Conservation (phyloP, 53 echinoderm and acorn worm species). For the Arbacia lixula region DNA sequence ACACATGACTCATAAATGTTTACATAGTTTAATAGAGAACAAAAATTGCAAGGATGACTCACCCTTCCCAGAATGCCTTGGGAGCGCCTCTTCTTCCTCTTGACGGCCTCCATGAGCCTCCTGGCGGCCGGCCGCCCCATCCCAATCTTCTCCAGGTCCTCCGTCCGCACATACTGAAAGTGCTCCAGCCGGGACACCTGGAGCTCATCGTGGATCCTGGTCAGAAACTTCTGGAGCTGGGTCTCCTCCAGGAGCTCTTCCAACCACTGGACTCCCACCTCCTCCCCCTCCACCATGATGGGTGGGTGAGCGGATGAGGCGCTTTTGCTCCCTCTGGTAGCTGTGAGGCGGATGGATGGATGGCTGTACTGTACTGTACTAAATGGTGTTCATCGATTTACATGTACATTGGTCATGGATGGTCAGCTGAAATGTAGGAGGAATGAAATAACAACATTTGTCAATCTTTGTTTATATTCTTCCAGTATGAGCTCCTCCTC, state of each 20-base stretch:
- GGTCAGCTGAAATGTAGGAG: too few species aligned
- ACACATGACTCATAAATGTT: too few species aligned
- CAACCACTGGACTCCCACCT: slow-evolving; percentile 80
- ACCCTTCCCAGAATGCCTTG: slow-evolving; percentile 69
- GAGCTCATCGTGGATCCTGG: slow-evolving; percentile 77
- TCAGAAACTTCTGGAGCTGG: slow-evolving; percentile 82
- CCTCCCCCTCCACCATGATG: slow-evolving; percentile 63
- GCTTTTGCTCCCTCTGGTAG: too few species aligned
- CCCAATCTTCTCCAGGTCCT: slow-evolving; percentile 92
- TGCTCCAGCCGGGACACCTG: slow-evolving; percentile 86
- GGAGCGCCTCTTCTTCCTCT: slow-evolving; percentile 68
- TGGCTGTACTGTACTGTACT: too few species aligned
- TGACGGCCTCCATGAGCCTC: slow-evolving; percentile 84
- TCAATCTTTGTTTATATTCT: too few species aligned
- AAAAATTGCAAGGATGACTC: slow-evolving; percentile 24
- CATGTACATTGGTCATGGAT: too few species aligned
- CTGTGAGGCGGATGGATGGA: too few species aligned
- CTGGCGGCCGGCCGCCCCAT: slow-evolving; percentile 91
- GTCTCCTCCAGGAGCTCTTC: slow-evolving; percentile 89
- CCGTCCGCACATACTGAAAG: slow-evolving; percentile 83
- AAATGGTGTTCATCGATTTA: too few species aligned
- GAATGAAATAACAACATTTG: too few species aligned
- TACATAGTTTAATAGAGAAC: background rate
- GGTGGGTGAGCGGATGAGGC: too few species aligned
- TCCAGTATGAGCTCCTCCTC: too few species aligned